These are phyloP conservation scores for Diaperis boleti DNA, from an alignment of 2,888 invertebrate species.

Conservation along the genomic window DNA sequence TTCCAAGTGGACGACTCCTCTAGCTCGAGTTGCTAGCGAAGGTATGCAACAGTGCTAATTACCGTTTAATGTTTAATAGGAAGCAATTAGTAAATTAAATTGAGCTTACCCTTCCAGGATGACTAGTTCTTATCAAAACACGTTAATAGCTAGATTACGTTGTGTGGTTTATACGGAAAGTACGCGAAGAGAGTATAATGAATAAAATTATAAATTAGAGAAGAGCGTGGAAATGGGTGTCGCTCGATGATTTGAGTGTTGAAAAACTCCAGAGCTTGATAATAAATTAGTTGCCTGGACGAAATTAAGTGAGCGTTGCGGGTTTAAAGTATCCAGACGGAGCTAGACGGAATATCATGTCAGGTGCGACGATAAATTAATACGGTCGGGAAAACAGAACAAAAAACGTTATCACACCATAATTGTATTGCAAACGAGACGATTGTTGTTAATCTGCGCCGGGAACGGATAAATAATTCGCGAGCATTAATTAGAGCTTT, in stretches of 20 bases:
- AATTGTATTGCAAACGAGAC: conserved; percentile 13
- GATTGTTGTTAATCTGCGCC: conserved; percentile 26
- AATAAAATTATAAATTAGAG: conserved; percentile 41
- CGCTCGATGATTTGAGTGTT: conserved; percentile 22
- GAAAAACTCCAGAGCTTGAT: conserved; percentile 25
- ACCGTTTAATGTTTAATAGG: conserved; percentile 48
- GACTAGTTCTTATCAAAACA: conserved; percentile 46
- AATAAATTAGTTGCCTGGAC: conserved; percentile 32
- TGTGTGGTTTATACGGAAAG: conserved; percentile 42
- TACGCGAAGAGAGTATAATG: conserved; percentile 37
- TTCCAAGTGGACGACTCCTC: conserved; percentile 1
- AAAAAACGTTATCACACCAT: conserved; percentile 24
- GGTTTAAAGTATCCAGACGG: conserved; percentile 21
- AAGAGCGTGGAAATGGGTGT: conserved; percentile 10
- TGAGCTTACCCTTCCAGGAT: conserved; percentile 47
- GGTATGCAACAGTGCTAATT: conserved; percentile 44
- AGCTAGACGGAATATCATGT: conserved; percentile 11
- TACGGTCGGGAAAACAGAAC: conserved; percentile 13
- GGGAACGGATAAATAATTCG: conserved; percentile 30
- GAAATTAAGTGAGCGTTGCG: conserved; percentile 25
- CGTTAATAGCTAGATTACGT: conserved; percentile 46
- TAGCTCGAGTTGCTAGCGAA: conserved; percentile 16
- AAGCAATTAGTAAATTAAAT: conserved; percentile 51
- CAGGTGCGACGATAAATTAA: conserved; percentile 21
- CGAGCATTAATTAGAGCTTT: conserved; percentile 38